A percentile compares a stretch with the other conserved stretches of the same genome.
These are phyloP conservation scores for Aurelia sp. DNA, from an alignment of 30 jellyfish, hydroid and myxozoan species.

Conservation along the genomic window DNA sequence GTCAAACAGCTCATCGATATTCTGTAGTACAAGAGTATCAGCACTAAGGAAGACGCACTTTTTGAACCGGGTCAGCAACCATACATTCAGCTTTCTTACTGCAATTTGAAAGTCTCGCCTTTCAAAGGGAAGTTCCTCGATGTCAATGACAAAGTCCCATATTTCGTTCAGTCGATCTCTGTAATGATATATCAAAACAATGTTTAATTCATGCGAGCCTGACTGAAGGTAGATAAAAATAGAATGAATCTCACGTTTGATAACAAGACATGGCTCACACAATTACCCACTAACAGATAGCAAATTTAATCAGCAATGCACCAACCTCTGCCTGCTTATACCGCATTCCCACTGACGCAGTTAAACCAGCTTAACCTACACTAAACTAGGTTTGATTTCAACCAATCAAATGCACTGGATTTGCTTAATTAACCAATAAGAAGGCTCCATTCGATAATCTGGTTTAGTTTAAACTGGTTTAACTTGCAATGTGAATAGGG, in stretches of 20 bases:
- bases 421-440: no score
- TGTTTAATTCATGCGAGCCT: not conserved
- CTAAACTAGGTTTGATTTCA: no score
- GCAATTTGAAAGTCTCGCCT: constrained; percentile 92
- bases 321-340: no score
- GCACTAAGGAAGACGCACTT: constrained; percentile 98
- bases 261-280: not conserved
- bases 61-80: constrained; percentile 85
- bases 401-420: no score
- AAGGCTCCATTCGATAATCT: no score
- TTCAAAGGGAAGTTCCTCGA: constrained; percentile 33
- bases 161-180: constrained; percentile 52
- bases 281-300: not conserved
- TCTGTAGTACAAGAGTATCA: constrained; percentile 85
- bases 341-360: no score
- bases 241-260: not conserved
- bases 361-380: no score
- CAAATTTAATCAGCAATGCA: no score
- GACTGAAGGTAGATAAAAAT: not conserved
- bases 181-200: not conserved
- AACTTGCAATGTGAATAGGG: no score
- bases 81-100: constrained; percentile 79
- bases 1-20: constrained; percentile 89
- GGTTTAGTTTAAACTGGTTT: no score
- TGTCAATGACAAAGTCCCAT: constrained; percentile 81